Evolutionary conservation across 2,113 vertebrate species (phyloP).

Genomic region (Dinomys branickii): DNA sequence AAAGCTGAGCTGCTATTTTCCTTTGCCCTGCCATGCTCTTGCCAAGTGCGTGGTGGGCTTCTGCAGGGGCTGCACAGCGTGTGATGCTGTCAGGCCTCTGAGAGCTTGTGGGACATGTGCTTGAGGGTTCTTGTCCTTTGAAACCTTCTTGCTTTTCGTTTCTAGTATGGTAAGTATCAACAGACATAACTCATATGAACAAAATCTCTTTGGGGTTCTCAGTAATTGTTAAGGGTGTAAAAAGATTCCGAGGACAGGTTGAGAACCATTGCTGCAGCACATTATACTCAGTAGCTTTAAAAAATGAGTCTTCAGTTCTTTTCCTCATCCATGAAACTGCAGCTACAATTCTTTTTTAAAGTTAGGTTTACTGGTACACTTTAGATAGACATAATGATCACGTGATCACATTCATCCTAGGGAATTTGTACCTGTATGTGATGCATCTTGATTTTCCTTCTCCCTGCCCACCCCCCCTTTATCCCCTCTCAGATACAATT

Average conservation of each 20-base stretch:
- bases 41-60: fast-evolving
- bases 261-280: background rate
- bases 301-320: background rate
- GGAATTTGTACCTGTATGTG: background rate
- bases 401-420: background rate
- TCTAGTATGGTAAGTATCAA: background rate
- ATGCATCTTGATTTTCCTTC: background rate
- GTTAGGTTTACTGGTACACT: background rate
- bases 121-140: background rate
- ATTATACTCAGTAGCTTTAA: background rate
- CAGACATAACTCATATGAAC: background rate
- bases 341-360: background rate
- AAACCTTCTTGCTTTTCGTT: background rate
- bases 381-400: background rate
- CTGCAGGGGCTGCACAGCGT: background rate
- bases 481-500: background rate
- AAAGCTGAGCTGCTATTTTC: background rate
- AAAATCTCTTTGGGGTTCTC: background rate
- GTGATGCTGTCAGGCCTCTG: background rate
- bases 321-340: background rate
- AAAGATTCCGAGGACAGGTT: background rate
- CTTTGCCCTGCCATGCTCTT: background rate
- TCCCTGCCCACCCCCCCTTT: background rate
- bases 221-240: background rate
- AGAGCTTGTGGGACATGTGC: background rate